Conservation (phyloP, 2,888 invertebrate genomes). For the Parnassius mnemosyne region DNA sequence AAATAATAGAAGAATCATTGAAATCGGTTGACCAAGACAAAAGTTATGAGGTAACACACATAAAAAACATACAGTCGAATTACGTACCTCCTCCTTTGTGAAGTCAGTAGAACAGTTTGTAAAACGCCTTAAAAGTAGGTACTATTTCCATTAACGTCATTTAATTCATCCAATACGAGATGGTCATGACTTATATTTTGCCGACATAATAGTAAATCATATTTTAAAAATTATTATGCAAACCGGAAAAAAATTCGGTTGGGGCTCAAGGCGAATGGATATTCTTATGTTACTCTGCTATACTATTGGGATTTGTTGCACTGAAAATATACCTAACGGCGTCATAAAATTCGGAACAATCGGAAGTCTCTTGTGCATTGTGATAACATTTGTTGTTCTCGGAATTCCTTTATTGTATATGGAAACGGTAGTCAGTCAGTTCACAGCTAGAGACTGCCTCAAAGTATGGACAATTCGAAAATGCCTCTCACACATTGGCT, state of each 20-base stretch:
- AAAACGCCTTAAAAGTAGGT: background rate
- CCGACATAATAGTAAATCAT: too few species aligned
- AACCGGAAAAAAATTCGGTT: background rate
- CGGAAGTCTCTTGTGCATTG: conserved; percentile 46
- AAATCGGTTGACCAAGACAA: too few species aligned
- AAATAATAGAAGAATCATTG: too few species aligned
- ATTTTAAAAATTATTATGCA: conserved; percentile 8
- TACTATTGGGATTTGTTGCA: conserved; percentile 43
- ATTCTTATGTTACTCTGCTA: conserved; percentile 45
- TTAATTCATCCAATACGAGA: background rate
- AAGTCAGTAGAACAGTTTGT: background rate
- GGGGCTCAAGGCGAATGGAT: conserved; percentile 11
- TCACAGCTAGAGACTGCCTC: conserved; percentile 61
- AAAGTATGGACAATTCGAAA: conserved; percentile 58
- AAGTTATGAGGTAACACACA: too few species aligned
- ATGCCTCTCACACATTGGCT: conserved; percentile 60
- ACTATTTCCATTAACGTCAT: background rate
- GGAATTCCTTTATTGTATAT: conserved; percentile 66
- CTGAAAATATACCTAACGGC: conserved; percentile 42
- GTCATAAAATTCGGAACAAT: conserved; percentile 47
- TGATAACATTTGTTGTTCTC: conserved; percentile 42
- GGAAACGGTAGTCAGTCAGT: conserved; percentile 64
- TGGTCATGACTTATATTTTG: conserved; percentile 5
- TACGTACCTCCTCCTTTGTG: too few species aligned
- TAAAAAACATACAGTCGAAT: too few species aligned